These are phyloP conservation scores for Clunio marinus DNA, from an alignment of 2,888 invertebrate species.

Conservation along the genomic window DNA sequence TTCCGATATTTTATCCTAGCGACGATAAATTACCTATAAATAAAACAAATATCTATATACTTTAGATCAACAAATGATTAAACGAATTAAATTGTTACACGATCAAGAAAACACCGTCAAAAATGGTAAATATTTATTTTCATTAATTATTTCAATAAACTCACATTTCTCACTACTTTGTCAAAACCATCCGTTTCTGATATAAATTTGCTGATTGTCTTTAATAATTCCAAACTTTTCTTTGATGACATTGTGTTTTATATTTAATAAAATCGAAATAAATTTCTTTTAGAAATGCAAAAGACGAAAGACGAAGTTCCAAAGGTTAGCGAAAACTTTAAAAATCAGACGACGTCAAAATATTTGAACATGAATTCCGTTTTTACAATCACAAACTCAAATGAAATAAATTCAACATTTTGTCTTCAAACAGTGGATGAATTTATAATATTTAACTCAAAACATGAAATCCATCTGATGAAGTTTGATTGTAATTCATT, in stretches of 20 bases:
- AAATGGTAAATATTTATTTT: background rate
- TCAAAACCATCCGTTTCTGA: constrained; percentile 50
- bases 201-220: constrained; percentile 47
- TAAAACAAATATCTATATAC: no score
- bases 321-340: no score
- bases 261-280: background rate
- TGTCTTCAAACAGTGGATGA: background rate
- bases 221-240: constrained; percentile 49
- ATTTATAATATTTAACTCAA: background rate
- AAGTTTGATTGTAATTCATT: background rate
- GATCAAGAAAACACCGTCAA: no score
- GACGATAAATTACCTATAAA: no score
- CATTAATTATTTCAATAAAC: constrained; percentile 40
- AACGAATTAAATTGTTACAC: no score
- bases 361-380: background rate
- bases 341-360: background rate
- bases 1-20: no score
- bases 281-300: background rate
- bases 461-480: background rate
- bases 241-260: constrained; percentile 43
- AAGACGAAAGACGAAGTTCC: no score
- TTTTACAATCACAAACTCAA: background rate
- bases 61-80: no score
- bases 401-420: background rate
- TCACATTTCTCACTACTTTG: constrained; percentile 52